Conservation (phyloP, 37 sponge, comb jelly and placozoan genomes). For the Geodia barretti region DNA sequence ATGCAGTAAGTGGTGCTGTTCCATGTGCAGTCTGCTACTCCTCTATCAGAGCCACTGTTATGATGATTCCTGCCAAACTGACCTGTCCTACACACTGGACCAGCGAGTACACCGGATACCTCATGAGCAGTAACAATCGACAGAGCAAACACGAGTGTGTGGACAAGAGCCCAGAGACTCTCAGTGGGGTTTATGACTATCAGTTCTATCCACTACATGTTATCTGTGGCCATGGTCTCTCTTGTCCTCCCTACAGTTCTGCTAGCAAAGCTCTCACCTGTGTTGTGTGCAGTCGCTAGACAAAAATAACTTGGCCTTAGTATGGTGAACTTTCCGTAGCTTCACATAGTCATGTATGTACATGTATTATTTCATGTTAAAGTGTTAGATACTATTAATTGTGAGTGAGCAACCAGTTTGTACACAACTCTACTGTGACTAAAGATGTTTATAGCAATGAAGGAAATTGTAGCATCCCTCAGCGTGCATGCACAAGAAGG, state of each 20-base stretch:
- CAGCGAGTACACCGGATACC: constrained; percentile 42
- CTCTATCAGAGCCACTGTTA: not conserved
- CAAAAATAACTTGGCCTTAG: too few species aligned
- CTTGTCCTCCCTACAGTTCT: too few species aligned
- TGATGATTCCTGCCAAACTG: constrained; percentile 33
- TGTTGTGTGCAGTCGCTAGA: too few species aligned
- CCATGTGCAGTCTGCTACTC: constrained; percentile 51
- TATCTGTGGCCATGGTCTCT: too few species aligned
- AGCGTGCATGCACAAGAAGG: not conserved
- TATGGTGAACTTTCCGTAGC: not conserved
- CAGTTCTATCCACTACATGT: too few species aligned
- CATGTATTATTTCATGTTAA: too few species aligned
- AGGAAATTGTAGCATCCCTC: not conserved
- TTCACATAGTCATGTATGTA: not conserved
- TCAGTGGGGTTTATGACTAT: too few species aligned
- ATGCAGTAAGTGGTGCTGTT: not conserved
- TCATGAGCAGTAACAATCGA: constrained; percentile 11
- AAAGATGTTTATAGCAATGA: not conserved
- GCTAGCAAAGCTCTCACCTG: too few species aligned
- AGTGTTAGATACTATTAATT: too few species aligned
- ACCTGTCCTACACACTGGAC: constrained; percentile 41
- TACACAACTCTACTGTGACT: too few species aligned
- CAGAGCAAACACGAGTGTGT: not conserved
- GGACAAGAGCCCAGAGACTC: not conserved
- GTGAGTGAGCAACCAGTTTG: too few species aligned